Evolutionary conservation across 2,797 vertebrate species (phyloP).

Genomic region (Sebastes matsubarae): DNA sequence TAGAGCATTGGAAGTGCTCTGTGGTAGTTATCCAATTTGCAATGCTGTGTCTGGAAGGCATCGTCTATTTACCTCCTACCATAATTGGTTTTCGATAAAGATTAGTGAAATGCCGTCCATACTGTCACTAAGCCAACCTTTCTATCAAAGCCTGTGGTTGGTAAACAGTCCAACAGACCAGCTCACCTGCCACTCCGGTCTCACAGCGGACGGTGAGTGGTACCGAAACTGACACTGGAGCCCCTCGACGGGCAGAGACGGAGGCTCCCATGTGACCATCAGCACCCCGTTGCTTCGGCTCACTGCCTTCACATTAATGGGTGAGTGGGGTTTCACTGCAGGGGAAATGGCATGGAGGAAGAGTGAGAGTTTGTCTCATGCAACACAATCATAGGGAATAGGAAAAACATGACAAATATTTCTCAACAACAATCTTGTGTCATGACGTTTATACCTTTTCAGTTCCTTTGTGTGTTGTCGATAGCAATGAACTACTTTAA

Average conservation of each 20-base stretch:
- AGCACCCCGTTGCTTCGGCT: conserved; percentile 80
- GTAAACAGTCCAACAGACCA: neutral
- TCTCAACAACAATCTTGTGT: neutral
- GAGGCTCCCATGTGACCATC: conserved; percentile 85
- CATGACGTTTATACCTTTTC: neutral
- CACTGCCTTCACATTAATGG: conserved; percentile 83
- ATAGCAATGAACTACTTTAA: neutral
- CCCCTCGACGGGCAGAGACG: conserved; percentile 75
- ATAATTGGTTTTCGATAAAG: neutral
- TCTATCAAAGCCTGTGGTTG: neutral
- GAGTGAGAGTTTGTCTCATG: neutral
- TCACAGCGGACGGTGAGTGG: conserved; percentile 63
- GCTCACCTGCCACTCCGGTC: conserved; percentile 87
- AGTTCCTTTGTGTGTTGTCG: neutral
- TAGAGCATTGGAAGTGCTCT: neutral
- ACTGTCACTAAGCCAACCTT: neutral
- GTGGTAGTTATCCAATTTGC: neutral
- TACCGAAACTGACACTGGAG: conserved; percentile 88
- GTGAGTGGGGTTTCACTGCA: conserved; percentile 89
- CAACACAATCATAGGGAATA: neutral
- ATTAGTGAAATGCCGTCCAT: neutral
- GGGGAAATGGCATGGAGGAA: neutral
- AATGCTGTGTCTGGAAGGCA: neutral
- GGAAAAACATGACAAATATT: neutral
- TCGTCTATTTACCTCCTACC: neutral